Conservation (phyloP, 2,797 vertebrate genomes). For the Enteromius trimaculatus region DNA sequence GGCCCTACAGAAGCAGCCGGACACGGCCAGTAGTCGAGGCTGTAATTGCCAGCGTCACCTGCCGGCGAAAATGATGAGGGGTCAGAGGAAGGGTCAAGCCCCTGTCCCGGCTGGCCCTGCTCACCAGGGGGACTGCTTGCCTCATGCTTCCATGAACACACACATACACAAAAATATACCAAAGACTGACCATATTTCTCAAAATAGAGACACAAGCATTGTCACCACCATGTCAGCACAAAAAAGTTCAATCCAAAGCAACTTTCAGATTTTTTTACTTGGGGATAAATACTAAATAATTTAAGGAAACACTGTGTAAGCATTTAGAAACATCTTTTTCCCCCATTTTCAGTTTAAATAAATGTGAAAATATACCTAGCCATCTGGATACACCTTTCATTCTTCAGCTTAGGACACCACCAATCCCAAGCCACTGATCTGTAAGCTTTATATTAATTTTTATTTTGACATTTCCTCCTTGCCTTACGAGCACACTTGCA, state of each 20-base stretch:
- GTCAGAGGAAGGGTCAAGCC: slow-evolving; percentile 71
- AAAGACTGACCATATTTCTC: slow-evolving; percentile 11
- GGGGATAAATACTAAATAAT: not conserved
- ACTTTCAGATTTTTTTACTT: not conserved
- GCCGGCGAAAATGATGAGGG: slow-evolving; percentile 85
- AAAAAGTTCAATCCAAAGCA: not conserved
- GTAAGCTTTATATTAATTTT: not conserved
- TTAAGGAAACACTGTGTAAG: not conserved
- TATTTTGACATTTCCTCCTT: slow-evolving; percentile 2
- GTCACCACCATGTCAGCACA: not conserved
- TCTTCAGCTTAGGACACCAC: slow-evolving; percentile 61
- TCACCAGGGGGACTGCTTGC: slow-evolving; percentile 40
- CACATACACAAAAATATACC: not conserved
- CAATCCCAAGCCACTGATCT: slow-evolving; percentile 23
- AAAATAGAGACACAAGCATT: not conserved
- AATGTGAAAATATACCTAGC: slow-evolving; percentile 38
- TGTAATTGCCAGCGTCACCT: slow-evolving; percentile 88
- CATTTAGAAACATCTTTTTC: slow-evolving; percentile 72
- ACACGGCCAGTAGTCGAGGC: slow-evolving; percentile 76
- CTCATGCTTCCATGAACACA: slow-evolving; percentile 32
- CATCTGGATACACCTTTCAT: slow-evolving; percentile 73
- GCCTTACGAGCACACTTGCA: slow-evolving; percentile 1
- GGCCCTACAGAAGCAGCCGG: slow-evolving; percentile 78
- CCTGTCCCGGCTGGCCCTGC: slow-evolving; percentile 50
- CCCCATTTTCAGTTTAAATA: slow-evolving; percentile 85